phyloP scores from a whole-genome alignment of 2,888 invertebrate genomes.

The Sabellastarte sp. region DNA sequence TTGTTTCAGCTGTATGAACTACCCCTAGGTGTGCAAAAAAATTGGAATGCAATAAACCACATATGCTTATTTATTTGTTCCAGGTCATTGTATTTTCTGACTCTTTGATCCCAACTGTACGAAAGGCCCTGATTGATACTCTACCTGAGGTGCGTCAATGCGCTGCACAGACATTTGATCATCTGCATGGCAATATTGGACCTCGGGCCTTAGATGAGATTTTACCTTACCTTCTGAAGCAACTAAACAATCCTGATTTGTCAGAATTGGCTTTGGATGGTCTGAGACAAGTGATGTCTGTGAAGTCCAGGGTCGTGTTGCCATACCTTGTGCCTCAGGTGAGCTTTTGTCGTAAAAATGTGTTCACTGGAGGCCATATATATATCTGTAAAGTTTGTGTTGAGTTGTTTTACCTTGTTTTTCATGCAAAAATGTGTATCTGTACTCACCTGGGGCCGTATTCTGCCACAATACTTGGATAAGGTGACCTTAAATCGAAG shows the following conservation, averaged over 20 bases:
- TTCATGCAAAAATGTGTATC: no score
- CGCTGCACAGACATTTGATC: slow-evolving; percentile 95
- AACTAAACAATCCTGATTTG: slow-evolving; percentile 74
- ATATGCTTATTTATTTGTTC: no score
- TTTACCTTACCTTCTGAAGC: slow-evolving; percentile 83
- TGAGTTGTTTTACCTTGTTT: no score
- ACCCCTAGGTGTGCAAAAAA: no score
- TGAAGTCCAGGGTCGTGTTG: slow-evolving; percentile 91
- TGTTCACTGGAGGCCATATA: no score
- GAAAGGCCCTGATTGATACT: slow-evolving; percentile 85
- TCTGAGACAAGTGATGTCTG: slow-evolving; percentile 92
- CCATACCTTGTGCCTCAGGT: slow-evolving; percentile 87
- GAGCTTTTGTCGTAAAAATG: no score
- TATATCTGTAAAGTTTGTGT: no score
- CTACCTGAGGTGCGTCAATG: slow-evolving; percentile 87
- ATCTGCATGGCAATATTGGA: slow-evolving; percentile 90
- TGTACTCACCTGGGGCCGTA: no score
- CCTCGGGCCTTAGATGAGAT: slow-evolving; percentile 94
- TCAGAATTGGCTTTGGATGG: slow-evolving; percentile 94
- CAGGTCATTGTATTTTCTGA: slow-evolving; percentile 76
- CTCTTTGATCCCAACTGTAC: slow-evolving; percentile 88
- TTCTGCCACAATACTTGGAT: no score
- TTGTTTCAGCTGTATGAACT: no score
- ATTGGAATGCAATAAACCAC: no score
- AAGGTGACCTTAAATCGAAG: no score